Evolutionary conservation across 1,140 invertebrate species (phyloP), one percentile per base, ranked within the genome.

Genomic region (Acromyrmex echinatior): DNA sequence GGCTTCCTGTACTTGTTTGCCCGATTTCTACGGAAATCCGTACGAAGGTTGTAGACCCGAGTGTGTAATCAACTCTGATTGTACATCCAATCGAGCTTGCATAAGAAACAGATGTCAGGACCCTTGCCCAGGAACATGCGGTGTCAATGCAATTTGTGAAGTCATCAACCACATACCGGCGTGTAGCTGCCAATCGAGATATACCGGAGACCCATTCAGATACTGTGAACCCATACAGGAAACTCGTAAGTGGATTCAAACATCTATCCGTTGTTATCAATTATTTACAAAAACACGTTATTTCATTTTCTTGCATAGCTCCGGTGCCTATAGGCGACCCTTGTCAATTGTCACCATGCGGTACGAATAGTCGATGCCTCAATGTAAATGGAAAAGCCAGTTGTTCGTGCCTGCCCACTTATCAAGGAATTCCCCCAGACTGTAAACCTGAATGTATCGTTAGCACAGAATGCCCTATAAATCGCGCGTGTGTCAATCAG

Each of bases 51-150:
- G 97, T 90, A 95, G 97, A 79, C 97, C 97, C 0, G 97, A 97
- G 92, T 97, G 97, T 91, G 92, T 96, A 1, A 95, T 96, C 14
- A 97, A 97, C 91, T 96, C 95, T 3, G 97, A 98, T 82, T 98
- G 97, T 93, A 86, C 96, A 3, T 95, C 94, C 35, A 91, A 96
- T 53, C 94, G 96, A 80, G 96, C 97, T 2, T 97, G 97, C 91
- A 94, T 96, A 35, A 96, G 96, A 86, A 96, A 97, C 58, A 96
- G 96, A 88, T 97, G 97, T 92, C 94, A 96, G 78, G 96, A 98
- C 93, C 97, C 98, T 1, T 98, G 98, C 92, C 96, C 96, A 1
- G 97, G 97, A 70, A 96, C 97, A 9, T 98, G 98, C 92, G 97
- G 98, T 14, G 92, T 93, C 70, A 97, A 97, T 92, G 97, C 97